Base-by-base conservation (phyloP, 2,888 invertebrate genomes). In the Mythimna loreyi region DNA sequence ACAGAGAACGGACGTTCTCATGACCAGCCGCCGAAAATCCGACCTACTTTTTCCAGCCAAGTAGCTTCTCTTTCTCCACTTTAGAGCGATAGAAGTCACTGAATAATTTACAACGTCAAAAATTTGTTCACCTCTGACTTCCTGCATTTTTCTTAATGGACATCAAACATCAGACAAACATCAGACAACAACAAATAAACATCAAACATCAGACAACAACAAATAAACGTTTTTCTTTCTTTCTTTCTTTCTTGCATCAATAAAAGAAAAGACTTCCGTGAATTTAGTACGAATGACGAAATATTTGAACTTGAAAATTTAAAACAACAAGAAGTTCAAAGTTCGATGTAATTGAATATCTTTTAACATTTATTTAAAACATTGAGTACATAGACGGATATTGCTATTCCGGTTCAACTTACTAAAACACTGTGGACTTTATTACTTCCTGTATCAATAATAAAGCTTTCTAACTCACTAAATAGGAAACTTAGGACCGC, bases 351-450 rank as follows among this genome's bases (percentile, higher is more conserved):
- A 50, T 56, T 28, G 33, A 50, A 72, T 45, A 36, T 36, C 56
- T 72, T 56, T 47, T 5, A 36, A 50, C 45, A 71, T 57, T 71
- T 57, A 72, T 23, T 63, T 28, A 23, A 40, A 71, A 55, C 43
- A n/a, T 56, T 56, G 52, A 72, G 56, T 30, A 57, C 23, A 63
- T 57, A 72, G 62, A 43, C 56, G 36, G 63, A 59, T 70, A 13
- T 58, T 8, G 25, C n/a, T 36, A n/a, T 25, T 61, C 21, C 21
- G 3, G 9, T 59, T 30, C 9, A 52, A 66, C 16, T 68, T 43
- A 61, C 6, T 53, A 4, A 28, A 16, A 28, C n/a, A 9, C 13
- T 33, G 21, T 45, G 19, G 45, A 47, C 25, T 56, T 63, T 45
- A 45, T 36, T 56, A 72, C 52, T 72, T 63, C 28, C 50, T 57